A percentile compares a stretch with the other conserved stretches of the same genome.
These are phyloP conservation scores for Junonia oenone DNA, from an alignment of 2,888 invertebrate species.

Conservation along the genomic window DNA sequence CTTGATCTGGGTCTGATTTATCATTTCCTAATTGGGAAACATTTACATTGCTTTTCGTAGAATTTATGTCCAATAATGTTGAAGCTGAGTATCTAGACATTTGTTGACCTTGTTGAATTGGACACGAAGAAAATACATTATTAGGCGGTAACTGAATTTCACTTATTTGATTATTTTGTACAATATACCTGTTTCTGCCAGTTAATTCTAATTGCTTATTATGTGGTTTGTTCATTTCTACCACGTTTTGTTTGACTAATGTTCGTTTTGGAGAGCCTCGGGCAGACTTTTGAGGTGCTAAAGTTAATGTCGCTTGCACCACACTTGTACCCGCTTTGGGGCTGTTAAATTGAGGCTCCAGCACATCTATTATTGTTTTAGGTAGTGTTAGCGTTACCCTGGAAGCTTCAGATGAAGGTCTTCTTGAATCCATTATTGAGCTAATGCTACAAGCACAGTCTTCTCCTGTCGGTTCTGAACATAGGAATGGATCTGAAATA, in stretches of 20 bases:
- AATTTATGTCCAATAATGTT: constrained; percentile 71
- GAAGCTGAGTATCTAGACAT: constrained; percentile 81
- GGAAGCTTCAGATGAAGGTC: constrained; percentile 79
- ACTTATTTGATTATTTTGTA: constrained; percentile 75
- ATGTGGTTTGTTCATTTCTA: constrained; percentile 59
- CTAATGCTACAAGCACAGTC: constrained; percentile 85
- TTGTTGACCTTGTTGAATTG: constrained; percentile 68
- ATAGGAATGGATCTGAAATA: constrained; percentile 77
- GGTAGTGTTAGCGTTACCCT: constrained; percentile 75
- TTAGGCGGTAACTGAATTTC: constrained; percentile 72
- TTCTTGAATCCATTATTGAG: constrained; percentile 82
- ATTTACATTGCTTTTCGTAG: constrained; percentile 49
- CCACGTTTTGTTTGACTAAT: constrained; percentile 66
- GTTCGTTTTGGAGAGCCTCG: constrained; percentile 69
- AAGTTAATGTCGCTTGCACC: constrained; percentile 82
- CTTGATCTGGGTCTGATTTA: constrained; percentile 51
- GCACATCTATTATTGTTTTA: constrained; percentile 72
- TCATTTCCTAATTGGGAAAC: constrained; percentile 51
- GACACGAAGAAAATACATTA: constrained; percentile 60
- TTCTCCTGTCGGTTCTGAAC: constrained; percentile 73
- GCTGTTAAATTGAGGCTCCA: constrained; percentile 78
- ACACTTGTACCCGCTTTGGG: constrained; percentile 71
- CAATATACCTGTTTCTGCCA: constrained; percentile 71
- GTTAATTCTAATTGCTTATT: constrained; percentile 71
- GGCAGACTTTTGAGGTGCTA: constrained; percentile 79